Evolutionary conservation across 2,113 vertebrate species (phyloP), one percentile per base, ranked within the genome.

Genomic region (Pangasianodon gigas): DNA sequence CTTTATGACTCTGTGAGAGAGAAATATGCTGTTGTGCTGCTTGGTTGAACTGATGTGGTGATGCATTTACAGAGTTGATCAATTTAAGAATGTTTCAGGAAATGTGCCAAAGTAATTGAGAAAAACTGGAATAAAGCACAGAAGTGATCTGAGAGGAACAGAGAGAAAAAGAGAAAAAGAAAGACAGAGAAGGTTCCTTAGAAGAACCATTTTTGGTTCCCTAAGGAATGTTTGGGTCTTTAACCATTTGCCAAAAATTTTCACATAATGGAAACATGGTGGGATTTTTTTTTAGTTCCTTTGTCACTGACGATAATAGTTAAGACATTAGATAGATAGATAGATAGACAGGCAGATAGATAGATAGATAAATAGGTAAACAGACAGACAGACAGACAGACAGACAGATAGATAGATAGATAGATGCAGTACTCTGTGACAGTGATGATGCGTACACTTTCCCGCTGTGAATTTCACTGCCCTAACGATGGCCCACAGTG

Each of bases 351-450:
- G 69, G 41, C 2, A 74, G 69, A 74, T 2, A 69, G n/a, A 69
- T n/a, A 67, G 29, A 69, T 14, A n/a, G 65, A 32, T 13, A 67
- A 11, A 67, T 4, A 32, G 10, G 32, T 0, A 69, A 11, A 69
- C 0, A 26, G n/a, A 32, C 11, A 69, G 29, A 69, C 0, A 69
- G 29, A 69, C 0, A 69, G 24, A 62, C 6, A 62, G 32, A 74
- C 1, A 74, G 16, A 74, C 13, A 74, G 10, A 65, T 29, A 65
- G 26, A 65, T 26, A 62, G 62, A 65, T 10, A 26, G 62, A 65
- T 10, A 54, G 24, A 54, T 2, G 92, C 90, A 92, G 90, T 92
- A 95, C 94, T 94, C 93, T 92, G 94, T 95, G 93, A 94, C 94
- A 94, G 93, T 94, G 93, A 93, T 93, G 91, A 92, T 92, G 88